Evolutionary conservation across 2,888 invertebrate species (phyloP), one percentile per base, ranked within the genome.

Genomic region (Mycalesis mineus): DNA sequence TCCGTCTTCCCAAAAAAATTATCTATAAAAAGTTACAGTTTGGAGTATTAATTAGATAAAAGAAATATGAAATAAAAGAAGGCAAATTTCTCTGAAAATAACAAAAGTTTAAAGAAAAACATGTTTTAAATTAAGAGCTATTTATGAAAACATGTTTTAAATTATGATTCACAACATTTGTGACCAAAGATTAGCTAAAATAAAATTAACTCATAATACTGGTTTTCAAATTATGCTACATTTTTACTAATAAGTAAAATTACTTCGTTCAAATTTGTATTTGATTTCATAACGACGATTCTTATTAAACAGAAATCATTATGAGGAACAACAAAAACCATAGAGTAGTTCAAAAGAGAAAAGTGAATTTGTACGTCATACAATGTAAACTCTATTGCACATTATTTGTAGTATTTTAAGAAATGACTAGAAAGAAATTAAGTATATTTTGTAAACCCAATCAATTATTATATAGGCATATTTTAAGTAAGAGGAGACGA

Each of bases 381-480:
- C 1, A 36, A 36, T 11, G 1, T 11, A 17, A 17, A 8, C 15
- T 6, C 33, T 13, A 29, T 29, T 49, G 31, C 8, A 55, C 28
- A 13, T 47, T 37, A 15, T 15, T 15, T 8, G 15, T 41, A 17
- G 3, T 9, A 41, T 17, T 41, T 15, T 9, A 15, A 17, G 36
- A 28, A 17, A 28, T 59, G 58, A 59, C 58, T 59, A 59, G 58
- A 55, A 15, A 36, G 41, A 15, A 47, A 50, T 59, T 50, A 55
- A 59, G 58, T 59, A 41, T 47, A 22, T 51, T 40, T 51, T 59
- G 2, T 9, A 41, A 17, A 17, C 9, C 40, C 17, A 9, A 41
- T 17, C 0, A 9, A 41, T n/a, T n/a, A n/a, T n/a, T n/a, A n/a
- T n/a, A n/a, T n/a, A 41, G 4, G 0, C 9, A 37, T 36, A 36